A percentile compares a stretch with the other conserved stretches of the same genome.
phyloP scores from a whole-genome alignment of 2,888 invertebrate genomes.

The Entomobrya proxima region DNA sequence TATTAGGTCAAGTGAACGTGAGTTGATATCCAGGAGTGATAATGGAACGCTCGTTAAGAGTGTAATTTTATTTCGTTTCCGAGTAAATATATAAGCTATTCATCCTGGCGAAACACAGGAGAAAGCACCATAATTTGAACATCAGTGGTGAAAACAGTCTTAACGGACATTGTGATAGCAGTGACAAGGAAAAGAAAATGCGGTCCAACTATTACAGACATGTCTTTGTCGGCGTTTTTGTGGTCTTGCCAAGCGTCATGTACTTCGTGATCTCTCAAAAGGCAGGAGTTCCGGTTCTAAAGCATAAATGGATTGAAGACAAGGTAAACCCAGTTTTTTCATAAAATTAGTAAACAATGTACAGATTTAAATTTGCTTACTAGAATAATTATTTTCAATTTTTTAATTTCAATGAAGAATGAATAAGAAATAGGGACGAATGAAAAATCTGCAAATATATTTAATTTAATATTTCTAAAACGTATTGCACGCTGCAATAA shows the following conservation, averaged over 20 bases:
- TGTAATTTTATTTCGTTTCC: not conserved
- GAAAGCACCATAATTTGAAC: conserved; percentile 44
- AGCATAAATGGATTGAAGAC: conserved; percentile 48
- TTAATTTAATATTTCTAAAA: too few species aligned
- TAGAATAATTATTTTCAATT: too few species aligned
- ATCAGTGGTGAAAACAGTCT: conserved; percentile 29
- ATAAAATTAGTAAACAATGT: too few species aligned
- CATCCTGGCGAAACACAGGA: conserved; percentile 64
- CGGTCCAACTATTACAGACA: conserved; percentile 18
- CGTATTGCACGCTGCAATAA: too few species aligned
- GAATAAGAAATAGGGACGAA: too few species aligned
- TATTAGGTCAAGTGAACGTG: conserved; percentile 29
- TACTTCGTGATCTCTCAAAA: conserved; percentile 60
- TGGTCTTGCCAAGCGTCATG: conserved; percentile 53
- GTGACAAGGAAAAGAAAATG: conserved; percentile 49
- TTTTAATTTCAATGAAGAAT: too few species aligned
- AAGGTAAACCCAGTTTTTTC: conserved; percentile 50
- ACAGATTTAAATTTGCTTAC: too few species aligned
- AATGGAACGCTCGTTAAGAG: conserved; percentile 15
- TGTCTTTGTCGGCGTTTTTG: conserved; percentile 47
- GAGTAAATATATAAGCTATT: not conserved
- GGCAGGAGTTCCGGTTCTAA: not conserved
- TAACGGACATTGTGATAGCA: conserved; percentile 28
- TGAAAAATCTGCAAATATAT: too few species aligned
- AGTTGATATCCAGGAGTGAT: not conserved